Conservation (phyloP, 2,888 invertebrate genomes). For the Polydrusus pterygomalis region DNA sequence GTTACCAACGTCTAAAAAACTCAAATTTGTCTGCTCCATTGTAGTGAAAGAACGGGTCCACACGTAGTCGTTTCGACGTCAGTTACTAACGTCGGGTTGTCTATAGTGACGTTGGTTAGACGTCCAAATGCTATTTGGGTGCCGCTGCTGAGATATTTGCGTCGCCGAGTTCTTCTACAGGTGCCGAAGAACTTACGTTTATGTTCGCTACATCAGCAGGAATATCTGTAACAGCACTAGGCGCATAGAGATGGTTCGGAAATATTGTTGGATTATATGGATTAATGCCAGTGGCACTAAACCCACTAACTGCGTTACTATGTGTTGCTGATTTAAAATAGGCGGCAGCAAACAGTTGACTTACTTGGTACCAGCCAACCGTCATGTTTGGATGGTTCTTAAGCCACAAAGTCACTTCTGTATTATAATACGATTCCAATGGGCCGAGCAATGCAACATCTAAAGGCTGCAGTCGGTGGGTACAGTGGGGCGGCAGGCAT, state of each 20-base stretch:
- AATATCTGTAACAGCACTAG: not conserved
- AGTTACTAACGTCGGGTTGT: no score
- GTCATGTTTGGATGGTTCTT: not conserved
- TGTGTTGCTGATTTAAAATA: not conserved
- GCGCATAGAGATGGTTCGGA: not conserved
- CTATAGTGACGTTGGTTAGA: no score
- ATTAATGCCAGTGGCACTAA: not conserved
- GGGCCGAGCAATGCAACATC: not conserved
- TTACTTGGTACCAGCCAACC: not conserved
- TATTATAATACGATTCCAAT: not conserved
- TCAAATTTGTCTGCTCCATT: no score
- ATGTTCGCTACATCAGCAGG: not conserved
- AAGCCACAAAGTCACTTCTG: not conserved
- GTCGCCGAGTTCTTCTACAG: no score
- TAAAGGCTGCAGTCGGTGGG: not conserved
- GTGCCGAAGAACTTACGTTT: not conserved
- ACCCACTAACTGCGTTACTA: not conserved
- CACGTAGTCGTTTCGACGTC: no score
- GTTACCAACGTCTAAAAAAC: no score
- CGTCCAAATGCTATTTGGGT: no score
- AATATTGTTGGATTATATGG: not conserved
- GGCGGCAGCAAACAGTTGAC: not conserved
- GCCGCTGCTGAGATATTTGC: no score
- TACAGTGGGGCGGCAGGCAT: constrained; percentile 3
- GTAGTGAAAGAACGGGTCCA: no score